Percentiles rank a stretch among this genome's conserved stretches.
Conservation (phyloP, 1,140 invertebrate genomes). For the Tribolium madens region DNA sequence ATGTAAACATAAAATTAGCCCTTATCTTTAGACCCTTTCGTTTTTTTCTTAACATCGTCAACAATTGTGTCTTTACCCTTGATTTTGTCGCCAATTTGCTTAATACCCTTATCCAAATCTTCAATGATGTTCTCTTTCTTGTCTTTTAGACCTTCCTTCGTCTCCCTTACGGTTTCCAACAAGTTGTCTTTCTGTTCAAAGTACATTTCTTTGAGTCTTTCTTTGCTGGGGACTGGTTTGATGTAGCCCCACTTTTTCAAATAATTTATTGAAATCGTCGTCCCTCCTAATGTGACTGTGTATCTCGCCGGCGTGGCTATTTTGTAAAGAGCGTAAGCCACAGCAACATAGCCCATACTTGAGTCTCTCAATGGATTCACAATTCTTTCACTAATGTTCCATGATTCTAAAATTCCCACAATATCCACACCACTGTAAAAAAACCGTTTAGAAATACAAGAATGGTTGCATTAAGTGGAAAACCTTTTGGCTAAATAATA, state of each 20-base stretch:
- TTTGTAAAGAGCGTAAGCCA: slow-evolving; percentile 93
- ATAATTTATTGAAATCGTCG: slow-evolving; percentile 78
- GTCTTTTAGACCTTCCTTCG: slow-evolving; percentile 54
- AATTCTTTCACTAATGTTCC: slow-evolving; percentile 82
- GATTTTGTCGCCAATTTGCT: slow-evolving; percentile 49
- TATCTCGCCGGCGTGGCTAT: slow-evolving; percentile 90
- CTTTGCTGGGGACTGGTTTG: slow-evolving; percentile 73
- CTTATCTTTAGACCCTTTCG: slow-evolving; percentile 43
- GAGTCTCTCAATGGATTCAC: slow-evolving; percentile 80
- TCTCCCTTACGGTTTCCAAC: slow-evolving; percentile 66
- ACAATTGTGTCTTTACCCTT: slow-evolving; percentile 53
- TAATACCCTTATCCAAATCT: slow-evolving; percentile 48
- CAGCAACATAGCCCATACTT: slow-evolving; percentile 86
- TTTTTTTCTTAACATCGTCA: slow-evolving; percentile 32
- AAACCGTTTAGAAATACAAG: neutral
- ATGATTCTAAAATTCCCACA: slow-evolving; percentile 77
- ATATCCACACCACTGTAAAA: slow-evolving; percentile 89
- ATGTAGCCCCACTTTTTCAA: slow-evolving; percentile 77
- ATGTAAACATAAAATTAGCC: slow-evolving; percentile 19
- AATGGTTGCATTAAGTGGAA: neutral
- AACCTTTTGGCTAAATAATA: slow-evolving; percentile 90
- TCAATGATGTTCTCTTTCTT: slow-evolving; percentile 67
- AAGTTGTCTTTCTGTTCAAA: slow-evolving; percentile 70
- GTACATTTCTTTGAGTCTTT: slow-evolving; percentile 73
- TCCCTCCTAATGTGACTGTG: slow-evolving; percentile 87